These are phyloP conservation scores for Synergus japonicus DNA, from an alignment of 2,888 invertebrate genomes.

Conservation along the genomic window DNA sequence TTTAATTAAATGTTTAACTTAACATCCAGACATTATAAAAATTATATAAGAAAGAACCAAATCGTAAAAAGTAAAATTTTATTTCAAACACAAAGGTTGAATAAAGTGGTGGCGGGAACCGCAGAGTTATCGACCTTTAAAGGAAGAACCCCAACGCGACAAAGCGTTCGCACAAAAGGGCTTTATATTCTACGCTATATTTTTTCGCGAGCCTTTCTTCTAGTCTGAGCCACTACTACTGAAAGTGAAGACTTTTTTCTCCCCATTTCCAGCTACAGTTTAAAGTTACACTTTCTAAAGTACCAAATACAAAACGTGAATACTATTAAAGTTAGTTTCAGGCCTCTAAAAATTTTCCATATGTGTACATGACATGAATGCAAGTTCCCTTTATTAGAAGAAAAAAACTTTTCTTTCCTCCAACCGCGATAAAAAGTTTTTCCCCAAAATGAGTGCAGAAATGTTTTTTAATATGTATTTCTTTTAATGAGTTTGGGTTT, in stretches of 20 bases:
- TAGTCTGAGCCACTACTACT: constrained; percentile 8
- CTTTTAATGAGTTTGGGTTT: not conserved
- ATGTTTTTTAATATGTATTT: not conserved
- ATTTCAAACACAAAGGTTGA: not conserved
- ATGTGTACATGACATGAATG: not conserved
- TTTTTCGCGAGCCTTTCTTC: constrained; percentile 12
- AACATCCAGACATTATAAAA: too few species aligned
- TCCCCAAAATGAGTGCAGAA: not conserved
- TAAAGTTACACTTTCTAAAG: constrained; percentile 26
- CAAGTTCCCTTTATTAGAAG: not conserved
- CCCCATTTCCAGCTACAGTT: constrained; percentile 1
- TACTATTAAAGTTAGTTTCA: constrained; percentile 5
- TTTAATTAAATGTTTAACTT: not conserved
- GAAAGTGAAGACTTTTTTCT: constrained; percentile 8
- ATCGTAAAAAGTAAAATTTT: not conserved
- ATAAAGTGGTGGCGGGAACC: not conserved
- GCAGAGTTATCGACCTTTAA: constrained; percentile 11
- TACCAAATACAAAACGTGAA: not conserved
- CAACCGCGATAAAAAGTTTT: not conserved
- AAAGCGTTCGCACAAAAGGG: constrained; percentile 14
- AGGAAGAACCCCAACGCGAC: not conserved
- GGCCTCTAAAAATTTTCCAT: not conserved
- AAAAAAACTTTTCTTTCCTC: not conserved
- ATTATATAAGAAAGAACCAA: not conserved
- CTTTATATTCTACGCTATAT: constrained; percentile 21